Evolutionary conservation across 2,888 invertebrate genomes (phyloP).

Genomic region (Eumerus sabulonum): DNA sequence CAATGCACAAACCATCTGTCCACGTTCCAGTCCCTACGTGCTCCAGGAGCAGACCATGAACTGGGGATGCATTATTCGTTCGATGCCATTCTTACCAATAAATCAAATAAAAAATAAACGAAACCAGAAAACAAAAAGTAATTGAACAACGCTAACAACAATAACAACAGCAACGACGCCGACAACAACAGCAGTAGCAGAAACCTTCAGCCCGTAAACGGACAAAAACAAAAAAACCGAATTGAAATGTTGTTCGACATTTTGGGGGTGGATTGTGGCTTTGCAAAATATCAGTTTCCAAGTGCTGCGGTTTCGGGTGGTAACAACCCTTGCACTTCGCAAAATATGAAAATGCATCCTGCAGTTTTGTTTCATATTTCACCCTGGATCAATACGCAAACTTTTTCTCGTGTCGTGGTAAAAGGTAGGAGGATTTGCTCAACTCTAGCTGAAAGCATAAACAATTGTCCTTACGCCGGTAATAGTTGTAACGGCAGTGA

Average conservation of each 20-base stretch:
- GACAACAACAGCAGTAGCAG: slow-evolving; percentile 2
- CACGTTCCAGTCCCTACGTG: slow-evolving; percentile 40
- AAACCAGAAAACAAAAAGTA: slow-evolving; percentile 11
- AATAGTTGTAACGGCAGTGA: not conserved
- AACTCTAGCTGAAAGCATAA: slow-evolving; percentile 7
- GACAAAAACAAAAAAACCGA: no score
- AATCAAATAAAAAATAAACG: slow-evolving; percentile 40
- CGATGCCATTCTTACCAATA: slow-evolving; percentile 55
- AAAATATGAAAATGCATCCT: slow-evolving; percentile 56
- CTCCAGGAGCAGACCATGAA: slow-evolving; percentile 36
- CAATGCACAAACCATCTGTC: slow-evolving; percentile 12
- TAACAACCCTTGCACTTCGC: not conserved
- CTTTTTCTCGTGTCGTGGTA: not conserved
- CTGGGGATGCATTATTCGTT: slow-evolving; percentile 33
- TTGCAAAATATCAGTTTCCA: slow-evolving; percentile 46
- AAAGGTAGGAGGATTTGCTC: not conserved
- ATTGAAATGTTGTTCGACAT: slow-evolving; percentile 60
- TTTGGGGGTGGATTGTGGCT: slow-evolving; percentile 43
- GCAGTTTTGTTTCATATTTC: slow-evolving; percentile 52
- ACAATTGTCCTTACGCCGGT: slow-evolving; percentile 14
- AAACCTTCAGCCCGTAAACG: no score
- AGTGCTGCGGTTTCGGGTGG: slow-evolving; percentile 27
- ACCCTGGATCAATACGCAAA: slow-evolving; percentile 50
- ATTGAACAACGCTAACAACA: slow-evolving; percentile 26
- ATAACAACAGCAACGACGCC: slow-evolving; percentile 22